A percentile compares a stretch with the other conserved stretches of the same genome.
Conservation (phyloP, 2,888 invertebrate genomes). For the Molorchus minor region DNA sequence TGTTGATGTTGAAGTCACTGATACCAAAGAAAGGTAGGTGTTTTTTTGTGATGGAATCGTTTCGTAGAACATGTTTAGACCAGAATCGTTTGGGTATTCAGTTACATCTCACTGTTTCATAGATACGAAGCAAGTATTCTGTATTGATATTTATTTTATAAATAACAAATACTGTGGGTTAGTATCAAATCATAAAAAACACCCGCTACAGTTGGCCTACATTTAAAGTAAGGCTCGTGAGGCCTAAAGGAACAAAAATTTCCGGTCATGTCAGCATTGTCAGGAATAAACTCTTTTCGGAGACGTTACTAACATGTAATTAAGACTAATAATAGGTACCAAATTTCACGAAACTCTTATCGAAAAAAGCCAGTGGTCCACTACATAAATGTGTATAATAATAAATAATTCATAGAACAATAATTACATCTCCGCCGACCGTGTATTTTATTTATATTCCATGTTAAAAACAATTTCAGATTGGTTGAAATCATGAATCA, state of each 20-base stretch:
- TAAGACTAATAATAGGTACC: slow-evolving; percentile 6
- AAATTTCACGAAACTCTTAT: slow-evolving; percentile 1
- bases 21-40: slow-evolving; percentile 96
- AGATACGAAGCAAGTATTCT: too few relatives aligned
- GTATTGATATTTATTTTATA: too few relatives aligned
- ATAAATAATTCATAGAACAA: slow-evolving; percentile 31
- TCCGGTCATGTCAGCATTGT: neutral
- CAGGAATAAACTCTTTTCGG: slow-evolving; percentile 3
- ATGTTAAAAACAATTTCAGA: slow-evolving; percentile 24
- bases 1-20: slow-evolving; percentile 95
- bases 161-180: too few relatives aligned
- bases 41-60: neutral
- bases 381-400: slow-evolving; percentile 25
- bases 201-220: too few relatives aligned
- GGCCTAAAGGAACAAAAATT: too few relatives aligned
- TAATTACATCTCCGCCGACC: slow-evolving; percentile 25
- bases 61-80: too few relatives aligned
- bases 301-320: neutral
- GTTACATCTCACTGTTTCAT: too few relatives aligned
- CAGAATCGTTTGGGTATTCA: too few relatives aligned
- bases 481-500: slow-evolving; percentile 20
- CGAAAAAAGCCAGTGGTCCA: slow-evolving; percentile 17
- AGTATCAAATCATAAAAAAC: too few relatives aligned
- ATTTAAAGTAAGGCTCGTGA: too few relatives aligned
- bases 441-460: slow-evolving; percentile 23